phyloP scores from a whole-genome alignment of 2,797 vertebrate species.

The Pagetopsis macropterus region DNA sequence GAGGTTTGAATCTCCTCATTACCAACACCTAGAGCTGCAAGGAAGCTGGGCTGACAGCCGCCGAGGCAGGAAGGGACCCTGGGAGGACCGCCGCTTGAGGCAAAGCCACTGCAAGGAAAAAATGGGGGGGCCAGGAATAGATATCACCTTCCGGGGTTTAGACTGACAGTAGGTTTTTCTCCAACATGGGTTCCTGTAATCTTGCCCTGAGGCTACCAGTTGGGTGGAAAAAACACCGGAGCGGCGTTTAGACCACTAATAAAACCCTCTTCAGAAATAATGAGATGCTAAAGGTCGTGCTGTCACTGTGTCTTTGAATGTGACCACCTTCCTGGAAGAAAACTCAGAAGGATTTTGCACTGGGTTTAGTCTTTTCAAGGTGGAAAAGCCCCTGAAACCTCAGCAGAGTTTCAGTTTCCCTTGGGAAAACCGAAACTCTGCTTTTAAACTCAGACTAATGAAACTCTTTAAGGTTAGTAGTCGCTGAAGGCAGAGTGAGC shows the following conservation, averaged over 20 bases:
- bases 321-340: background rate
- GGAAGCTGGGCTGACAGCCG: conserved; percentile 51
- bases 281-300: conserved; percentile 12
- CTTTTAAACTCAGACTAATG: conserved; percentile 38
- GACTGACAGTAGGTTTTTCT: conserved; percentile 26
- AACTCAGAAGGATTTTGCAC: background rate
- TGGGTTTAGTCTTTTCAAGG: conserved; percentile 7
- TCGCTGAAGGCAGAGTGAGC: conserved; percentile 33
- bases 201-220: conserved; percentile 14
- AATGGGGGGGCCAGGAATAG: conserved; percentile 61
- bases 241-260: background rate
- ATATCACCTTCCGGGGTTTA: conserved; percentile 41
- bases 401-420: background rate
- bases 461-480: conserved; percentile 37
- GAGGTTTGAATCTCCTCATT: conserved; percentile 74
- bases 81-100: conserved; percentile 43
- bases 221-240: background rate
- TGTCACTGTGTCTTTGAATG: conserved; percentile 5
- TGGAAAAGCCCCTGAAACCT: conserved; percentile 23
- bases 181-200: conserved; percentile 34
- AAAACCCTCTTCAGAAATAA: conserved; percentile 27
- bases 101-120: conserved; percentile 51
- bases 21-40: conserved; percentile 56
- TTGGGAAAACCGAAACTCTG: conserved; percentile 11
- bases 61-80: conserved; percentile 43